Base-by-base conservation (phyloP, 2,888 invertebrate genomes). In the Sinopyrophorus schimmeli region DNA sequence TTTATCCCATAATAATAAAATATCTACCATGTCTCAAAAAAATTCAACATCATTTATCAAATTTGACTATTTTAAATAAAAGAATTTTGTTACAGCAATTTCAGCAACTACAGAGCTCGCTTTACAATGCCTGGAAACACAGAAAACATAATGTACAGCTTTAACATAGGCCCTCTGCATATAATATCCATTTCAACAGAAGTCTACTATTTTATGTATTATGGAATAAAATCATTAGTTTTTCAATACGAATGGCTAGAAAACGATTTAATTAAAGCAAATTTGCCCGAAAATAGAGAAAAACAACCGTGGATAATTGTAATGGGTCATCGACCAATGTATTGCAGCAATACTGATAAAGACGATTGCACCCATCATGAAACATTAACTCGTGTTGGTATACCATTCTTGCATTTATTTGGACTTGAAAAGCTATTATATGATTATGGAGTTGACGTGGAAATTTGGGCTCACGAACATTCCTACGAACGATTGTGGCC, bases 391-490 rank as follows among this genome's bases (percentile, higher is more conserved):
- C 74, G 85, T 60, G 79, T 81, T 39, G 85, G 84, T 1, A 62
- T 83, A 21, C 82, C 83, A 21, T 75, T 81, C 59, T 44, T 76
- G 34, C 74, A 76, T 59, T 73, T 80, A 74, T 82, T 81, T 66
- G 83, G 83, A 0, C 72, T 98, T 56, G 98, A 98, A 74, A 80
- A 89, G 7, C 73, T 98, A 9, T 87, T 98, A 65, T 85, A 86
- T 68, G 77, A 89, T 56, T 84, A 89, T 71, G 94, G 92, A 30
- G 98, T 99, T 11, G 98, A 99, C 77, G 72, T 98, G 41, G 86
- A 86, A 67, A 76, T 99, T 32, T 97, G 95, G 93, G 98, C 97
- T 0, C 98, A 99, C 71, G 97, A 99, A 72, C 98, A 99, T 75
- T 91, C 92, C 21, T 99, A 98, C 72, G 98, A 98, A 75, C 79